Evolutionary conservation across 1,140 invertebrate species (phyloP).

Genomic region (Thereuonema tuberculata): DNA sequence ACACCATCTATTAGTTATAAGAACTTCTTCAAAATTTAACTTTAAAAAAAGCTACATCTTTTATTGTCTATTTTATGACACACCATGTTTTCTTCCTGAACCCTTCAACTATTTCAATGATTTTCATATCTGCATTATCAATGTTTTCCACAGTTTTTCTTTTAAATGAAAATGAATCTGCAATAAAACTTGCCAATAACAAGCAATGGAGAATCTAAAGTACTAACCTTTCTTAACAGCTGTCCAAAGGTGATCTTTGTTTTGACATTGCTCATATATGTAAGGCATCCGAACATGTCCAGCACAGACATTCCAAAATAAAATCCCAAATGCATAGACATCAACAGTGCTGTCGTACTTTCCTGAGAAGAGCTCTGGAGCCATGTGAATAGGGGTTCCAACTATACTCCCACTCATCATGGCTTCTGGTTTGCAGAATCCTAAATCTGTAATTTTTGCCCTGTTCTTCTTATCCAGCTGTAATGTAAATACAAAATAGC

Average conservation of each 20-base stretch:
- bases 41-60: too few relatives aligned
- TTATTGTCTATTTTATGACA: too few relatives aligned
- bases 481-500: slow-evolving; percentile 14
- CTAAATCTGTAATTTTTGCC: slow-evolving; percentile 74
- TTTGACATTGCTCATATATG: slow-evolving; percentile 70
- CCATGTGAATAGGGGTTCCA: slow-evolving; percentile 85
- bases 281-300: slow-evolving; percentile 63
- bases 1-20: too few relatives aligned
- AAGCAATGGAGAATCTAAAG: too few relatives aligned
- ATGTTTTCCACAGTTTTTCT: too few relatives aligned
- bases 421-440: slow-evolving; percentile 80
- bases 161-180: too few relatives aligned
- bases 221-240: slow-evolving; percentile 66
- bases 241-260: slow-evolving; percentile 76
- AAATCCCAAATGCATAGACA: slow-evolving; percentile 79
- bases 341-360: slow-evolving; percentile 75
- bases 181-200: too few relatives aligned
- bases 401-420: slow-evolving; percentile 66
- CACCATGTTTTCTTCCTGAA: too few relatives aligned
- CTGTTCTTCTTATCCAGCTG: slow-evolving; percentile 54
- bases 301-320: slow-evolving; percentile 83
- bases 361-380: slow-evolving; percentile 67
- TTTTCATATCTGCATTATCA: too few relatives aligned
- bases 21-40: too few relatives aligned
- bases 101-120: too few relatives aligned